These are phyloP conservation scores for Colius striatus DNA, from an alignment of 2,113 vertebrate species.

Conservation along the genomic window DNA sequence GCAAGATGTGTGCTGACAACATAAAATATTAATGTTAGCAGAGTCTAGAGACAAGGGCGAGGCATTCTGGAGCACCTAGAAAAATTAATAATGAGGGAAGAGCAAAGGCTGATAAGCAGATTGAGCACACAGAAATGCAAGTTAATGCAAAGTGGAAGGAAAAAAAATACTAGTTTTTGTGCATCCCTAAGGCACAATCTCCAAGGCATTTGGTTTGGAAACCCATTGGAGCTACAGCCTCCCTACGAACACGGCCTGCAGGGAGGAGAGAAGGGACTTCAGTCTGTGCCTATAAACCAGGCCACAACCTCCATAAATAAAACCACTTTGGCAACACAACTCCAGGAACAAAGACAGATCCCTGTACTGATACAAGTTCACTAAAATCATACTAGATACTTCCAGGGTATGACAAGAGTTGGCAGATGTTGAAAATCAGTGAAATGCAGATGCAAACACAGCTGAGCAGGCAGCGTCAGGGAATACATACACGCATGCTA, in stretches of 20 bases:
- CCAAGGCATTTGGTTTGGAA: background rate
- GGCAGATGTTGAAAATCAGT: background rate
- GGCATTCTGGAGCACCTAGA: background rate
- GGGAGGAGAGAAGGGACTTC: background rate
- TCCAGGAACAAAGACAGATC: background rate
- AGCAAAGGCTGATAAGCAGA: background rate
- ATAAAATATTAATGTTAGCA: conserved; percentile 17
- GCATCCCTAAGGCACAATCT: background rate
- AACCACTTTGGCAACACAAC: background rate
- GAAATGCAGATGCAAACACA: background rate
- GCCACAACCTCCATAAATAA: background rate
- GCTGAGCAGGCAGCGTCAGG: background rate
- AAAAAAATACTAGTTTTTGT: background rate
- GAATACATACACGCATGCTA: rapidly evolving
- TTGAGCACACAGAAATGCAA: background rate
- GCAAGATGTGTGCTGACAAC: conserved; percentile 28
- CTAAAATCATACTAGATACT: background rate
- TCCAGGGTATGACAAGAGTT: background rate
- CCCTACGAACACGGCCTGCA: background rate
- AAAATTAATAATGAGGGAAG: background rate
- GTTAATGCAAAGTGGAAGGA: background rate
- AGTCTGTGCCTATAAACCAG: background rate
- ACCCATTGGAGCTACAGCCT: background rate
- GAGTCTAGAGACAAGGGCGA: background rate
- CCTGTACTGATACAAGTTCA: background rate